Evolutionary conservation across 2,888 invertebrate genomes (phyloP), one percentile per base, ranked within the genome.

Genomic region (Amphipyra tragopoginis): DNA sequence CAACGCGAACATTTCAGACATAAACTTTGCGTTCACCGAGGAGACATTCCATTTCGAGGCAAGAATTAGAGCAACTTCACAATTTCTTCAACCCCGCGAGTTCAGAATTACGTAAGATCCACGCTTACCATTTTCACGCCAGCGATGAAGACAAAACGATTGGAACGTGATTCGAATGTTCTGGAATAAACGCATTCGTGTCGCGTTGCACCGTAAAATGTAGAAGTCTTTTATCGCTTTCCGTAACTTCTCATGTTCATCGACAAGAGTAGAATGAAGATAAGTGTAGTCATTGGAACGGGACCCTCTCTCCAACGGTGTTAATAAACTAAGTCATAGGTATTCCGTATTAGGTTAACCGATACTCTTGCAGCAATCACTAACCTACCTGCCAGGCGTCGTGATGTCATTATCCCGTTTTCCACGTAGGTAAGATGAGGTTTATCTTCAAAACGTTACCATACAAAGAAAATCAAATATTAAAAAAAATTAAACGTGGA

Each of bases 161-260:
- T 34, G 39, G 45, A 44, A 74, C 64, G 71, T 74, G 66, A 38
- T 54, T 11, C 47, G 49, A 66, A 64, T 71, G 14, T 55, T 49
- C 50, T 50, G 15, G 53, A 56, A 51, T 34, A 49, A 52, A 63
- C 10, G 43, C 57, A 63, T 60, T 45, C 26, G 43, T 34, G 38
- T 29, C 13, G 34, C 29, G 33, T 34, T 59, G 53, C 43, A 48
- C 6, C 36, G 4, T 39, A 26, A 49, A 43, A 15, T 11, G 8
- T 45, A 6, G 7, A 13, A 33, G 13, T 11, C 9, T 42, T 38
- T 38, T 38, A 63, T 33, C 21, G 10, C 11, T 51, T 49, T 38
- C 15, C 55, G 26, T 45, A n/a, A 10, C 5, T 15, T 36, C 10
- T 26, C 21, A 2, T 10, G 39, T 39, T n/a, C 5, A 29, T n/a